phyloP scores from a whole-genome alignment of 2,797 vertebrate genomes.

The Adrianichthys oophorus region DNA sequence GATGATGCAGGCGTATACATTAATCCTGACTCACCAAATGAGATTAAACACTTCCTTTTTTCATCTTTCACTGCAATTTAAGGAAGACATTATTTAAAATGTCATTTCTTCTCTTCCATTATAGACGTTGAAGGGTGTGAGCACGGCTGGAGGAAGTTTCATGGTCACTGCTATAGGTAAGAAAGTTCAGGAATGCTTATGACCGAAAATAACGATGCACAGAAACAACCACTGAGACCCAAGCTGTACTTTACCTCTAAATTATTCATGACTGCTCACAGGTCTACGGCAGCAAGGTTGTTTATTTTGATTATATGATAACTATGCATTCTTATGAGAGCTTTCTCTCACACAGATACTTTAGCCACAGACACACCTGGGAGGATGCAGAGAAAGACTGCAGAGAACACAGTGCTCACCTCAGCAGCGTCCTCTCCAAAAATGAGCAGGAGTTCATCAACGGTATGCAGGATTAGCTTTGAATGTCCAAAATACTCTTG shows the following conservation, averaged over 20 bases:
- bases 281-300: background rate
- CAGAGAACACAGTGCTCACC: constrained; percentile 88
- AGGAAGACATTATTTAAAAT: background rate
- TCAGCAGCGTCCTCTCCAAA: constrained; percentile 85
- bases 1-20: constrained; percentile 39
- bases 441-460: constrained; percentile 91
- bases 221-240: background rate
- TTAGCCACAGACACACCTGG: constrained; percentile 90
- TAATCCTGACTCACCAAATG: constrained; percentile 39
- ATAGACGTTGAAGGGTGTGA: constrained; percentile 94
- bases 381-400: constrained; percentile 96
- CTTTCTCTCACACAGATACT: constrained; percentile 71
- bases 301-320: constrained; percentile 23
- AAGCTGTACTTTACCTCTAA: background rate
- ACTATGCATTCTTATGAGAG: constrained; percentile 24
- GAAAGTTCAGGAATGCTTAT: constrained; percentile 1
- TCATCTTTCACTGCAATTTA: background rate
- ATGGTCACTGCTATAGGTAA: constrained; percentile 92
- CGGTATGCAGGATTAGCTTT: constrained; percentile 76
- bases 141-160: constrained; percentile 95
- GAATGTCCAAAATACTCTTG: too few species aligned
- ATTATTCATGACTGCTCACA: constrained; percentile 19
- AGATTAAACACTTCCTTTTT: constrained; percentile 21
- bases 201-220: background rate
- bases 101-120: constrained; percentile 15